These are phyloP conservation scores for Sarcophaga subvicina DNA, from an alignment of 2,888 invertebrate species.

Conservation along the genomic window DNA sequence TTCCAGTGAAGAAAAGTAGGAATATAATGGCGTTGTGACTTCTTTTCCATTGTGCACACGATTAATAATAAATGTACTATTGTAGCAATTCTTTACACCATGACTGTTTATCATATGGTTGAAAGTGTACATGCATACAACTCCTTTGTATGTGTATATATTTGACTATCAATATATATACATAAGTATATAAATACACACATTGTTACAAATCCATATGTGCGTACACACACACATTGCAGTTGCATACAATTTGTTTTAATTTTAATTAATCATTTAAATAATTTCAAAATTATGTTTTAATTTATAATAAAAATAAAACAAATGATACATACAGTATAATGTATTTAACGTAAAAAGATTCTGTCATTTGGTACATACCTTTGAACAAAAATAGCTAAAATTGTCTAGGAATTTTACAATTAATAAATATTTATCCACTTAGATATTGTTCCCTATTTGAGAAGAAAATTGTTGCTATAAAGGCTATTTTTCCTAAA, in stretches of 20 bases:
- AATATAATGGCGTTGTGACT: too few relatives aligned
- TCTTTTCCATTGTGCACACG: background rate
- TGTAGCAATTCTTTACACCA: constrained; percentile 8
- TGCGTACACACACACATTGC: background rate
- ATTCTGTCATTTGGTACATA: background rate
- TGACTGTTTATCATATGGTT: constrained; percentile 53
- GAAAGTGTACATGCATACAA: constrained; percentile 27
- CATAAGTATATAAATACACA: background rate
- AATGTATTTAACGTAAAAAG: background rate
- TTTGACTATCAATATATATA: background rate
- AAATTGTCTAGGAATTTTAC: background rate
- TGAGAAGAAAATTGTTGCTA: background rate
- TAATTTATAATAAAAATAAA: too few relatives aligned
- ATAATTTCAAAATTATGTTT: too few relatives aligned
- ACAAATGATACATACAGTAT: background rate
- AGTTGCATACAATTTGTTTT: background rate
- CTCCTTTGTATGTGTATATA: constrained; percentile 13
- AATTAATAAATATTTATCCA: too few relatives aligned
- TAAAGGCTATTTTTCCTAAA: background rate
- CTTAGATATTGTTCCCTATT: background rate
- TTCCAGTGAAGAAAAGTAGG: too few relatives aligned
- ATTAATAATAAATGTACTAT: background rate
- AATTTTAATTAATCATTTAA: too few relatives aligned
- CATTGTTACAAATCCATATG: background rate
- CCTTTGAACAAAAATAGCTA: background rate